These are phyloP conservation scores for Coranthus polyacanthus DNA, from an alignment of 2,797 vertebrate species.

Conservation along the genomic window DNA sequence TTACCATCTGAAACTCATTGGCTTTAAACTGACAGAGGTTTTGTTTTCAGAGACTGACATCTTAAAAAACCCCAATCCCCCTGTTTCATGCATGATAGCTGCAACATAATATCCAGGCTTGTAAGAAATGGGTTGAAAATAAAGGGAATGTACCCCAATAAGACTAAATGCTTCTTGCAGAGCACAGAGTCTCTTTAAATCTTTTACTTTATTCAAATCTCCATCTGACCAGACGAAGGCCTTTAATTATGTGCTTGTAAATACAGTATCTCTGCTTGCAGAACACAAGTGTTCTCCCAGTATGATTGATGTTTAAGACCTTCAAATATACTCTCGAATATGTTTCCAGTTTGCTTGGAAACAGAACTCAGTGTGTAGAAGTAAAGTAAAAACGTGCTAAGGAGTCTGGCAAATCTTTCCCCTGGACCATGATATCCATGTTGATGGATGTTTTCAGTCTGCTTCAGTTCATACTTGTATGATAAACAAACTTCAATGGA, in stretches of 20 bases:
- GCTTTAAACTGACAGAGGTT: conserved; percentile 41
- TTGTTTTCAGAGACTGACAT: conserved; percentile 46
- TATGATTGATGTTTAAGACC: conserved; percentile 35
- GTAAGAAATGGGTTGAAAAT: conserved; percentile 21
- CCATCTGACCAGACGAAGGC: conserved; percentile 34
- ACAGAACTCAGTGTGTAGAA: conserved; percentile 10
- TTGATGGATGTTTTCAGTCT: conserved; percentile 54
- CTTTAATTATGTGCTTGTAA: conserved; percentile 64
- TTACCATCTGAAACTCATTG: conserved; percentile 67
- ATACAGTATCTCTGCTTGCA: conserved; percentile 36
- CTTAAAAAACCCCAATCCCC: conserved; percentile 25
- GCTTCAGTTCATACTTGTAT: conserved; percentile 30
- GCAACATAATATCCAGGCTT: conserved; percentile 37
- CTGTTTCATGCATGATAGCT: conserved; percentile 34
- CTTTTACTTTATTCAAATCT: conserved; percentile 31
- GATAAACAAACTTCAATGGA: conserved; percentile 30
- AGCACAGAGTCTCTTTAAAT: conserved; percentile 21
- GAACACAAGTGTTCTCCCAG: conserved; percentile 28
- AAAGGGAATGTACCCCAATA: conserved; percentile 25
- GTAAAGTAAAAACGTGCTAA: conserved; percentile 27
- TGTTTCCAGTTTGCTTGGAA: conserved; percentile 20
- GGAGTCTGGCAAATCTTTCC: conserved; percentile 44
- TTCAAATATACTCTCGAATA: conserved; percentile 38
- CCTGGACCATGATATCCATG: conserved; percentile 22
- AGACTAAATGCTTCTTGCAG: conserved; percentile 7